Conservation (phyloP, 2,797 vertebrate species). For the Falco cherrug region DNA sequence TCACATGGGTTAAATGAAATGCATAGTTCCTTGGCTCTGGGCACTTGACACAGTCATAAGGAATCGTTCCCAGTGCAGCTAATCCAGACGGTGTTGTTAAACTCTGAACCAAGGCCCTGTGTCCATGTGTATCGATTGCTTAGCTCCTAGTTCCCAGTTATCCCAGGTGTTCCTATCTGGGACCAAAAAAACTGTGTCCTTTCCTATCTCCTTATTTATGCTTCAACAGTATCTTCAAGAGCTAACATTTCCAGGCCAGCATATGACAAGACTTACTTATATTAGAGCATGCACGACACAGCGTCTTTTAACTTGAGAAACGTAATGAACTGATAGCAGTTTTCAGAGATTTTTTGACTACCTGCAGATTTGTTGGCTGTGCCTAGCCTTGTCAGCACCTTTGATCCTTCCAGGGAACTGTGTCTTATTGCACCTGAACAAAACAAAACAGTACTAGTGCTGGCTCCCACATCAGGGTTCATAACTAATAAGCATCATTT, state of each 20-base stretch:
- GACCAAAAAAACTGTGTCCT: not conserved
- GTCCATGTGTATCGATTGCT: not conserved
- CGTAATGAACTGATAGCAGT: not conserved
- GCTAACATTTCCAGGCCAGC: not conserved
- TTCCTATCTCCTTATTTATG: not conserved
- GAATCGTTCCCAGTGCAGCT: not conserved
- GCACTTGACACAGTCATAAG: not conserved
- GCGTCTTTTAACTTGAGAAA: not conserved
- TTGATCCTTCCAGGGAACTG: not conserved
- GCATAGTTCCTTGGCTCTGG: not conserved
- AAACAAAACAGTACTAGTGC: not conserved
- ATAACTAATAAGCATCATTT: not conserved
- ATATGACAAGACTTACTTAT: not conserved
- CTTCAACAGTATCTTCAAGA: not conserved
- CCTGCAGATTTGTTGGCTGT: not conserved
- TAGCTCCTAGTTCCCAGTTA: not conserved
- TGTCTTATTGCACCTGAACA: not conserved
- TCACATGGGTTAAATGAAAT: not conserved
- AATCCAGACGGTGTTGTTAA: not conserved
- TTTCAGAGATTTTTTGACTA: not conserved
- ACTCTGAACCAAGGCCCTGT: not conserved
- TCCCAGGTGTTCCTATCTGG: not conserved
- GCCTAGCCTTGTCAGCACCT: not conserved
- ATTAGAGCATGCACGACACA: not conserved
- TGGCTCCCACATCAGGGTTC: not conserved